Evolutionary conservation across 2,888 invertebrate species (phyloP).

Genomic region (Tubulanus polymorphus): DNA sequence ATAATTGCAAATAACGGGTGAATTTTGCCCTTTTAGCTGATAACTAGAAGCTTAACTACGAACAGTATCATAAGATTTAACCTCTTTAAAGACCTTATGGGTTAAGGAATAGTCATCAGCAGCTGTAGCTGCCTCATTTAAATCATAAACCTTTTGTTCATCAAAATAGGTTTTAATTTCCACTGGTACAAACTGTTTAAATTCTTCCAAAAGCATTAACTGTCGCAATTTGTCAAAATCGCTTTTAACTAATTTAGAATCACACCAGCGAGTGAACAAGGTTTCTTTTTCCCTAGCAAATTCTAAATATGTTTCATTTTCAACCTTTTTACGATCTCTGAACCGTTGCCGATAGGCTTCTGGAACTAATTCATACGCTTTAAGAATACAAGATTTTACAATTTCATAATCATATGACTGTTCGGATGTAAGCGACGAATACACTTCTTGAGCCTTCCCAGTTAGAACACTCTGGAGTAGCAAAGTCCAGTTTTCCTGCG

Average conservation of each 20-base stretch:
- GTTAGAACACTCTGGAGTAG: conserved; percentile 3
- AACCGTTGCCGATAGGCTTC: conserved; percentile 21
- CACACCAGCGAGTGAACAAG: conserved; percentile 15
- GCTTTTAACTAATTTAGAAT: neutral
- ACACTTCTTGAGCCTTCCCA: conserved; percentile 15
- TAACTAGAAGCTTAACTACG: no score
- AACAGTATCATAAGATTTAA: no score
- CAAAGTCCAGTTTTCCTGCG: neutral
- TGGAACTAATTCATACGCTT: conserved; percentile 21
- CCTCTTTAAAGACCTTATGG: no score
- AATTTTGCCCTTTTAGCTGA: no score
- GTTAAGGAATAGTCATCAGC: conserved; percentile 15
- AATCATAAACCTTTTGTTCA: conserved; percentile 7
- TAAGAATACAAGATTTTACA: conserved; percentile 14
- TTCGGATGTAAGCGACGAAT: neutral
- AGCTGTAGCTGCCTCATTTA: conserved; percentile 7
- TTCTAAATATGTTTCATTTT: conserved; percentile 16
- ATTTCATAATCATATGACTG: conserved; percentile 12
- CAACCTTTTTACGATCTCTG: conserved; percentile 12
- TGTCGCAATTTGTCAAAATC: conserved; percentile 6
- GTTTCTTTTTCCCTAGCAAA: conserved; percentile 19
- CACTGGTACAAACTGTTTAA: conserved; percentile 4
- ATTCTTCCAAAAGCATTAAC: conserved; percentile 11
- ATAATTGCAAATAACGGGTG: no score
- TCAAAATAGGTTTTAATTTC: conserved; percentile 10